Evolutionary conservation across 1,140 invertebrate species (phyloP).

Genomic region (Reticulitermes speratus): DNA sequence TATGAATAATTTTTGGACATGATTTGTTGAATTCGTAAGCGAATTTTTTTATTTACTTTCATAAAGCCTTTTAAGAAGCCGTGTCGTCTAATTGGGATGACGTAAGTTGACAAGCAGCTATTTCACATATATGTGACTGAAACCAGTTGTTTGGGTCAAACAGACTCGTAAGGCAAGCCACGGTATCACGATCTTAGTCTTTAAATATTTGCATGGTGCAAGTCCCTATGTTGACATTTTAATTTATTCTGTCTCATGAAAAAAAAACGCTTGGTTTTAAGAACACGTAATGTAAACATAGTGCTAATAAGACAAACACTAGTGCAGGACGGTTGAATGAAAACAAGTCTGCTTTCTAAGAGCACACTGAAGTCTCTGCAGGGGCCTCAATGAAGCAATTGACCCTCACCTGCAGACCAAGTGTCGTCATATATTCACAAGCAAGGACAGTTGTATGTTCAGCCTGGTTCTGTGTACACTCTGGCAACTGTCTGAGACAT

Average conservation of each 20-base stretch:
- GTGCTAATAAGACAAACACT: neutral
- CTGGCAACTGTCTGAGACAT: too few relatives aligned
- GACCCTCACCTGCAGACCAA: neutral
- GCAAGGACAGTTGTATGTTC: neutral
- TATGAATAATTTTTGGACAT: too few relatives aligned
- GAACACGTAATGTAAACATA: neutral
- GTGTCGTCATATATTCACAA: neutral
- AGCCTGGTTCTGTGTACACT: too few relatives aligned
- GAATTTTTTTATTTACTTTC: too few relatives aligned
- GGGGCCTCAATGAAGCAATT: neutral
- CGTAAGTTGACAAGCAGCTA: neutral
- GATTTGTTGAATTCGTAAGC: too few relatives aligned
- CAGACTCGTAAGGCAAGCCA: neutral
- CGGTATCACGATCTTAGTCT: neutral
- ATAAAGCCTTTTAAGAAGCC: too few relatives aligned
- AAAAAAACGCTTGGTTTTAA: neutral
- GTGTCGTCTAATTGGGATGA: too few relatives aligned
- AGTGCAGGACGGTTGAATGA: neutral
- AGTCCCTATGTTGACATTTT: neutral
- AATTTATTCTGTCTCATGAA: neutral
- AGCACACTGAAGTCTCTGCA: neutral
- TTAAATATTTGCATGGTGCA: neutral
- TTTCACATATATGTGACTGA: neutral
- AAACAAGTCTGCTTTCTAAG: neutral
- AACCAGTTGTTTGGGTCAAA: neutral